Base-by-base conservation (phyloP, 1,140 invertebrate genomes). In the Lethocerus indicus region DNA sequence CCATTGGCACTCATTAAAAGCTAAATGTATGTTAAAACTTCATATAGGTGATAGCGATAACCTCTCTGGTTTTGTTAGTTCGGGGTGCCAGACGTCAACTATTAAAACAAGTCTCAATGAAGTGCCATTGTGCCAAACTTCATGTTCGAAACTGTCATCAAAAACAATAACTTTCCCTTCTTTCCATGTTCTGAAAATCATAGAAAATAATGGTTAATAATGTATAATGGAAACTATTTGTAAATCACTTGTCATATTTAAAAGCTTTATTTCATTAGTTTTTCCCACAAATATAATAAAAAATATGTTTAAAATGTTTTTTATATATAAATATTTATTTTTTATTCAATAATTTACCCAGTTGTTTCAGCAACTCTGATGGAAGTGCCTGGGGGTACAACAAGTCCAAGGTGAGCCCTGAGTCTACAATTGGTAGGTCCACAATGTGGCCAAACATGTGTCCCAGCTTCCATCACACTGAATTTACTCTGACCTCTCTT, bases 121-220 rank as follows among this genome's bases (percentile, higher is more conserved):
- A 1, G 71, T 77, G 4, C 84, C 85, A 61, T 89, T 83, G 65
- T 92, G 86, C 86, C 85, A 90, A 1, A 91, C 86, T 68, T 92
- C 87, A 63, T 91, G 87, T 62, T 92, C 87, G 65, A 90, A 91
- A 57, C 85, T 89, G 59, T 90, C 86, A 65, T 92, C 88, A 62
- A 90, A 90, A 53, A 91, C 72, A 1, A 91, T 65, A 25, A 88
- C 70, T 61, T 86, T 76, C 26, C 88, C 88, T 64, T 82, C 74
- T 58, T 74, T 65, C 87, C 87, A 92, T 29, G 71, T 73, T 58
- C 83, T 85, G 58, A 35, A 67, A 70, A 53, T 54, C 52, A 47
- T 54, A 32, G 48, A 47, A n/a, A n/a, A n/a, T n/a, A n/a, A n/a
- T n/a, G n/a, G n/a, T n/a, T n/a, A n/a, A n/a, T n/a, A n/a, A n/a